Conservation (phyloP, 2,888 invertebrate genomes). For the Patella caerulea region DNA sequence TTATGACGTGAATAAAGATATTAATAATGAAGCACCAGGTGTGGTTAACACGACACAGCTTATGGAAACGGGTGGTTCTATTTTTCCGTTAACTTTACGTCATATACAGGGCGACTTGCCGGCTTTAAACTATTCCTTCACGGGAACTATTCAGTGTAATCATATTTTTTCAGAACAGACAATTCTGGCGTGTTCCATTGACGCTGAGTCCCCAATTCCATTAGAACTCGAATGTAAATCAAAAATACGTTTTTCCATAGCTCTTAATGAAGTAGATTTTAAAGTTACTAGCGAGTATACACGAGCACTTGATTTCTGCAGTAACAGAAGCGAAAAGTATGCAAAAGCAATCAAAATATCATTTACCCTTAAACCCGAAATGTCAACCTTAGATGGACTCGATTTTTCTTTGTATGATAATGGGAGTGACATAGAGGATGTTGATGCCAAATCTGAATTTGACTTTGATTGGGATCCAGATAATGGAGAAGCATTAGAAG, state of each 20-base stretch:
- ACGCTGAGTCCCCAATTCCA: conserved; percentile 34
- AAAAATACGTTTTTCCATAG: conserved; percentile 41
- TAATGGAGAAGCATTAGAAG: background rate
- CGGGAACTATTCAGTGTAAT: conserved; percentile 41
- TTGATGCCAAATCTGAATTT: conserved; percentile 50
- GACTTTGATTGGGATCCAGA: conserved; percentile 44
- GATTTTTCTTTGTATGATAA: conserved; percentile 28
- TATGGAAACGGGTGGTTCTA: conserved; percentile 27
- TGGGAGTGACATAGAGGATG: conserved; percentile 45
- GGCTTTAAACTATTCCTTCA: conserved; percentile 40
- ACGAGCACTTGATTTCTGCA: conserved; percentile 46
- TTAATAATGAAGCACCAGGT: conserved; percentile 21
- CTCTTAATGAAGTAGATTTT: conserved; percentile 45
- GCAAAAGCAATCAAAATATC: conserved; percentile 46
- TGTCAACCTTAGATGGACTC: conserved; percentile 28
- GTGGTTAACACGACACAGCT: conserved; percentile 25
- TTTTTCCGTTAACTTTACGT: conserved; percentile 41
- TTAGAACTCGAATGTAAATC: conserved; percentile 48
- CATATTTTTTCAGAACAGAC: conserved; percentile 46
- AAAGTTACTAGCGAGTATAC: conserved; percentile 40
- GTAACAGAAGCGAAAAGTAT: conserved; percentile 41
- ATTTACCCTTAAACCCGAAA: conserved; percentile 44
- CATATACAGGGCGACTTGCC: conserved; percentile 50
- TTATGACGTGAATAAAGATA: conserved; percentile 39
- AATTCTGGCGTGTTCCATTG: conserved; percentile 46